Base-by-base conservation (phyloP, 1,140 invertebrate genomes). In the Tetranychus urticae region DNA sequence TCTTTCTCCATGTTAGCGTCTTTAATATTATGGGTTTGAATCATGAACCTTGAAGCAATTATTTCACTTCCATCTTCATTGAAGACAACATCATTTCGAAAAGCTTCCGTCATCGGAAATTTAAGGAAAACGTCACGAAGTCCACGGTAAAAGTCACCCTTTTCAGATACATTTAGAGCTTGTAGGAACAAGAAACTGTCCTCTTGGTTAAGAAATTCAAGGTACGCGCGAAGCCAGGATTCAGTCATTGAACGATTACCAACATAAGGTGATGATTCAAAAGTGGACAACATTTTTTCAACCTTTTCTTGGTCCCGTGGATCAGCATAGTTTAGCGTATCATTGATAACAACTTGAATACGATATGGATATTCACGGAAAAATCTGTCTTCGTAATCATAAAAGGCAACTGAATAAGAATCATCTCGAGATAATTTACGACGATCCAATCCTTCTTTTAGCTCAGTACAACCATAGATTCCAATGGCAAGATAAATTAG, bases 301-400 rank as follows among this genome's bases (percentile, higher is more conserved):
- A 94, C 78, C 70, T 84, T 76, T 12, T 79, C 67, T 69, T 91
- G 87, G 0, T 86, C 77, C 54, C 75, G 68, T 1, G 81, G 81
- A 70, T 91, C 81, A 8, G 86, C 87, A 72, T 93, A 91, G 68
- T 92, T 81, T 50, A 89, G 78, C 1, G 85, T 77, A 1, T 88
- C 88, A 52, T 78, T 81, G 33, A 94, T 78, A 0, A 94, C 80
- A 1, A 96, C 86, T 83, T 92, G 73, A 71, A 89, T 84, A 66
- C 84, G 80, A 69, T 91, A 91, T 1, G 88, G 87, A 73, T 86
- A 91, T 70, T 90, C 86, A 67, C 86, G 77, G 73, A 88, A 92
- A 71, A 86, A 91, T 62, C 79, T 77, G 68, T 91, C 87, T 72
- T 92, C 87, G 7, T 82, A 76, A 69, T 91, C 85, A 69, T 90